These are phyloP conservation scores for Odontophorus gujanensis DNA, from an alignment of 2,113 vertebrate genomes.

Conservation along the genomic window DNA sequence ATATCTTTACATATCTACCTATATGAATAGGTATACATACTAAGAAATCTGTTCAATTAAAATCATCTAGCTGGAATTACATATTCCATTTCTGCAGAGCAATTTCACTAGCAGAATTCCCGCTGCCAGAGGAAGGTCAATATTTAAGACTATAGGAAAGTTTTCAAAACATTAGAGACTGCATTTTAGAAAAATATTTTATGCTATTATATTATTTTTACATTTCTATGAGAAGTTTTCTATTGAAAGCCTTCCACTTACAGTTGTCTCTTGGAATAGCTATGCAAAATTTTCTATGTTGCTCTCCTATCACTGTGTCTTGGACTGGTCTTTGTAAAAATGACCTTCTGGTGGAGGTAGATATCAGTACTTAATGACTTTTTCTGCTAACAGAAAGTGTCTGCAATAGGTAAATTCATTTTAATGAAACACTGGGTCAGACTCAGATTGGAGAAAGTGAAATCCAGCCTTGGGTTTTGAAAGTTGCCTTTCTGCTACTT, in stretches of 20 bases:
- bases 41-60: not conserved
- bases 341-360: not conserved
- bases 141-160: too few species aligned
- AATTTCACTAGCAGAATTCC: not conserved
- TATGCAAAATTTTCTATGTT: not conserved
- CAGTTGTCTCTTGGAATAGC: not conserved
- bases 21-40: too few species aligned
- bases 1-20: too few species aligned
- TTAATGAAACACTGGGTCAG: not conserved
- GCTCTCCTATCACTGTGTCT: not conserved
- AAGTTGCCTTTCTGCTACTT: not conserved
- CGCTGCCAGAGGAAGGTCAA: not conserved
- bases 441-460: fast-evolving
- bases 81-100: not conserved
- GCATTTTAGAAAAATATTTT: too few species aligned
- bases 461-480: not conserved
- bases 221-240: fast-evolving
- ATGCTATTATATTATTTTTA: not conserved
- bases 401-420: not conserved
- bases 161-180: too few species aligned
- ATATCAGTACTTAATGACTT: not conserved
- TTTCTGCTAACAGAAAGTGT: not conserved
- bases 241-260: not conserved
- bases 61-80: not conserved
- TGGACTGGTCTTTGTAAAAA: fast-evolving